Percentiles rank a stretch among this genome's conserved stretches.
Conservation (phyloP, 2,113 vertebrate genomes). For the Sylvia atricapilla region DNA sequence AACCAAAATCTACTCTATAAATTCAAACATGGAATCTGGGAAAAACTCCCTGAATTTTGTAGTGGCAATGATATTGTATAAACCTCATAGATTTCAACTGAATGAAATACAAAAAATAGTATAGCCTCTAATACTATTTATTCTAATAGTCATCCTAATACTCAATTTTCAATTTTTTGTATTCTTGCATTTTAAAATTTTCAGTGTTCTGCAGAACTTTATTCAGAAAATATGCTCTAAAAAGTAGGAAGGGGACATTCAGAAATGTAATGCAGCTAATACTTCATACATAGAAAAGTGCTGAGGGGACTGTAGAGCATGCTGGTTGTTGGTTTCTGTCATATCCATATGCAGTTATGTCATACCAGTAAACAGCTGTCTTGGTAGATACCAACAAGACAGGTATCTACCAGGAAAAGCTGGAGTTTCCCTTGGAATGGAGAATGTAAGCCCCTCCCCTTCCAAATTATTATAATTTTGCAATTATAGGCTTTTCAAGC, state of each 20-base stretch:
- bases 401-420: no score
- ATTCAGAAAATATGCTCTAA: neutral
- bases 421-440: no score
- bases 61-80: neutral
- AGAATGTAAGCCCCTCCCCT: no score
- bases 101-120: neutral
- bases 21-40: neutral
- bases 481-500: no score
- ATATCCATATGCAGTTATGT: neutral
- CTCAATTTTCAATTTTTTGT: neutral
- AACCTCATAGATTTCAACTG: neutral
- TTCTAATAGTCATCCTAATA: neutral
- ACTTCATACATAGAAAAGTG: neutral
- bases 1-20: neutral
- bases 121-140: neutral
- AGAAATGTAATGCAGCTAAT: neutral
- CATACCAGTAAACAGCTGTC: neutral
- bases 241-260: neutral
- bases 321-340: neutral
- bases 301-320: fast-evolving
- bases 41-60: neutral
- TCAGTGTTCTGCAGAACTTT: neutral
- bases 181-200: neutral
- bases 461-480: no score
- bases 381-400: no score